These are phyloP conservation scores for Orgyia antiqua DNA, from an alignment of 2,888 invertebrate species.

Conservation along the genomic window DNA sequence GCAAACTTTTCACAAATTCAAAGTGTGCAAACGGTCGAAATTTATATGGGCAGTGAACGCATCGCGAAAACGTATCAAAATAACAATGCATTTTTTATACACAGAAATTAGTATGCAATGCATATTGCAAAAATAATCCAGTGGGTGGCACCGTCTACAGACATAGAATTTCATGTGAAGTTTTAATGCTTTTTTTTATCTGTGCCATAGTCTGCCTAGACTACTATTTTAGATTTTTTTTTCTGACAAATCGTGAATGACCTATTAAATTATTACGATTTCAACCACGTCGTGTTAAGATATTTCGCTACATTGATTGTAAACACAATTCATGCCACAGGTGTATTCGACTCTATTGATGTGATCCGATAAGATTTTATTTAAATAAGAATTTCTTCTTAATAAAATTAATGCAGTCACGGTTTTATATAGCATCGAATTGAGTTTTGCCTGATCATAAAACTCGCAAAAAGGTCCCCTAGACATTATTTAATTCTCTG, in stretches of 20 bases:
- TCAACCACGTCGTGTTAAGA: slow-evolving; percentile 14
- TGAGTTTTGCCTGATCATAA: not conserved
- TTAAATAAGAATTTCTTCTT: no score
- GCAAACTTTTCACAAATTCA: slow-evolving; percentile 23
- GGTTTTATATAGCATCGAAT: no score
- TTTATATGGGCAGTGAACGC: slow-evolving; percentile 53
- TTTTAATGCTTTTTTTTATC: slow-evolving; percentile 35
- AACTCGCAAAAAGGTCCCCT: no score
- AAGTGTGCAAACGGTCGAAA: slow-evolving; percentile 32
- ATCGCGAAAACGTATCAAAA: slow-evolving; percentile 54
- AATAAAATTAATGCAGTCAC: no score
- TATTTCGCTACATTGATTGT: slow-evolving; percentile 9
- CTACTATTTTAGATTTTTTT: slow-evolving; percentile 13
- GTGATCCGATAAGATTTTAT: not conserved
- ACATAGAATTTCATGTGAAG: slow-evolving; percentile 57
- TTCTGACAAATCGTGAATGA: slow-evolving; percentile 12
- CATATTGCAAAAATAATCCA: slow-evolving; percentile 59
- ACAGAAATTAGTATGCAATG: slow-evolving; percentile 60
- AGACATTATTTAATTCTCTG: no score
- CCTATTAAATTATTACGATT: slow-evolving; percentile 15
- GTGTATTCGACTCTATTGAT: slow-evolving; percentile 14
- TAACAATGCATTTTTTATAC: slow-evolving; percentile 55
- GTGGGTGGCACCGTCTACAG: slow-evolving; percentile 59
- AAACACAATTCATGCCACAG: slow-evolving; percentile 2
- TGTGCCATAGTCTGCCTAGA: slow-evolving; percentile 18